A percentile compares a stretch with the other conserved stretches of the same genome.
These are phyloP conservation scores for Achroia grisella DNA, from an alignment of 1,140 invertebrate genomes.

Conservation along the genomic window DNA sequence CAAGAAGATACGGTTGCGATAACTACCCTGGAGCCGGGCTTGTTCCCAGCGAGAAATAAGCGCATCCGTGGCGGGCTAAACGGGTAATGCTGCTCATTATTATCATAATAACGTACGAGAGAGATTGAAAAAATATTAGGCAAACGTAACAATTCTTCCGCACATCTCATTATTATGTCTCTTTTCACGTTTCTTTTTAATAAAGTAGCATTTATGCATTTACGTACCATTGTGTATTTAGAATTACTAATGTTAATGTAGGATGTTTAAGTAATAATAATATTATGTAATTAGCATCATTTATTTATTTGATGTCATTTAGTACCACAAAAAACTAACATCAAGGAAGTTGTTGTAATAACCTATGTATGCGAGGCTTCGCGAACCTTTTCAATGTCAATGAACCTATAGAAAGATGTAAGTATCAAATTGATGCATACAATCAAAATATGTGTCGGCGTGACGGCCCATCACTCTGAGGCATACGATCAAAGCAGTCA, in stretches of 20 bases:
- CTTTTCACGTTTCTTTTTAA: not conserved
- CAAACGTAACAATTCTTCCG: slow-evolving; percentile 15
- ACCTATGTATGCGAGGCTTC: too few species aligned
- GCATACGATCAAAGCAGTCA: slow-evolving; percentile 25
- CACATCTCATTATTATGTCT: not conserved
- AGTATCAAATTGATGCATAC: slow-evolving; percentile 10
- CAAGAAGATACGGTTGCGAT: slow-evolving; percentile 34
- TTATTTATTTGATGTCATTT: too few species aligned
- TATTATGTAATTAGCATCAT: too few species aligned
- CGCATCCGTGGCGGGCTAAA: slow-evolving; percentile 58
- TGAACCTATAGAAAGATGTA: slow-evolving; percentile 13
- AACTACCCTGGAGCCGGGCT: slow-evolving; percentile 17
- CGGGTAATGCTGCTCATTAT: slow-evolving; percentile 62
- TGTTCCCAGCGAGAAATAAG: slow-evolving; percentile 59
- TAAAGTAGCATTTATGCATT: not conserved
- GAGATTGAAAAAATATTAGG: slow-evolving; percentile 13
- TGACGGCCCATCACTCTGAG: slow-evolving; percentile 34
- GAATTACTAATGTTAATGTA: too few species aligned
- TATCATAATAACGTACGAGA: slow-evolving; percentile 61
- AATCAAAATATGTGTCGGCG: slow-evolving; percentile 30
- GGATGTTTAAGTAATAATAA: too few species aligned
- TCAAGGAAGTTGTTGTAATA: too few species aligned
- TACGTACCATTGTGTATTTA: too few species aligned
- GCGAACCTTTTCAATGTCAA: slow-evolving; percentile 14
- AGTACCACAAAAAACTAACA: too few species aligned